Conservation (phyloP, 2,113 vertebrate genomes). For the Hucho hucho region DNA sequence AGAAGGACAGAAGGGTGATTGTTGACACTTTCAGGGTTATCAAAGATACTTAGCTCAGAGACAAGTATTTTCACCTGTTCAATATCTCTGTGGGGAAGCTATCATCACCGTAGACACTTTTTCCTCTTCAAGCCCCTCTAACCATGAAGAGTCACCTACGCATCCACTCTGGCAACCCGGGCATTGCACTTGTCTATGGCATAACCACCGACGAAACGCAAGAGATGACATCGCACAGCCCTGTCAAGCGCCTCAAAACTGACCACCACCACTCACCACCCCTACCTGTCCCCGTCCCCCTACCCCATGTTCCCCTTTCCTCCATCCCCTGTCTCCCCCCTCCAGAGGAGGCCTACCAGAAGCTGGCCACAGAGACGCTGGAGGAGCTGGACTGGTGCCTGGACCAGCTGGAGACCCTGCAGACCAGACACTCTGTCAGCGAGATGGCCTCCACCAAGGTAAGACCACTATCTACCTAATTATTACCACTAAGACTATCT, state of each 20-base stretch:
- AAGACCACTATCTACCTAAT: conserved; percentile 42
- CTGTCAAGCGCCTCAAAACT: conserved; percentile 76
- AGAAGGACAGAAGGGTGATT: background rate
- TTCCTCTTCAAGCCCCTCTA: conserved; percentile 27
- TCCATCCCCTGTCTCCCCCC: conserved; percentile 78
- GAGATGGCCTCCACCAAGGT: conserved; percentile 90
- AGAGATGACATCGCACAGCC: conserved; percentile 66
- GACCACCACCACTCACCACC: conserved; percentile 71
- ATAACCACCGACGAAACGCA: conserved; percentile 71
- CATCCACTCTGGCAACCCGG: conserved; percentile 66
- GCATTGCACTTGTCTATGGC: conserved; percentile 61
- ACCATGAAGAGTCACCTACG: conserved; percentile 79
- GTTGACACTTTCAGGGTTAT: background rate
- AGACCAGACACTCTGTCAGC: conserved; percentile 86
- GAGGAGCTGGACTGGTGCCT: conserved; percentile 90
- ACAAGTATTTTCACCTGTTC: background rate
- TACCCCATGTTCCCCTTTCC: conserved; percentile 55
- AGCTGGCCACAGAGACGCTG: conserved; percentile 87
- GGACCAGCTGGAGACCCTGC: conserved; percentile 87
- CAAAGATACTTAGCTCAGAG: background rate
- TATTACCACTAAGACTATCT: too few relatives aligned
- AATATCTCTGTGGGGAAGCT: background rate
- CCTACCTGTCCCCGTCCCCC: background rate
- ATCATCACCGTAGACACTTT: background rate
- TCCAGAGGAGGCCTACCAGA: conserved; percentile 89